These are phyloP conservation scores for Siniperca undulata DNA, from an alignment of 2,797 vertebrate species.

Conservation along the genomic window DNA sequence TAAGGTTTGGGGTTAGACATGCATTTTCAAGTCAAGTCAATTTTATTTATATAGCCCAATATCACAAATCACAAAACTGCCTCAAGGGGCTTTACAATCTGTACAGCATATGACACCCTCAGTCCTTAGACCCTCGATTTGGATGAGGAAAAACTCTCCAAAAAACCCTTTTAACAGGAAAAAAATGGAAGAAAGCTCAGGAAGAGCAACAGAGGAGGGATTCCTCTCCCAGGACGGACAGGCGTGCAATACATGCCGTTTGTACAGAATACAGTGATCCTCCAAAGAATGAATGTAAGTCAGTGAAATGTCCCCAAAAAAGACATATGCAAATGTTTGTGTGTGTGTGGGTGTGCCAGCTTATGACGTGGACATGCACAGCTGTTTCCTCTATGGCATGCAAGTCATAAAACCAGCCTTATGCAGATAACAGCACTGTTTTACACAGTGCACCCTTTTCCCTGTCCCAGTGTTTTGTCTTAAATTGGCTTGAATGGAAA, in stretches of 20 bases:
- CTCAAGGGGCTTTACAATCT: no score
- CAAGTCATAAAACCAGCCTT: slow-evolving; percentile 6
- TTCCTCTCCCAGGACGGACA: no score
- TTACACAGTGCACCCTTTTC: slow-evolving; percentile 19
- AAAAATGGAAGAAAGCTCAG: no score
- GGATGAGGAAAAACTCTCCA: no score
- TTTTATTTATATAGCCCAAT: no score
- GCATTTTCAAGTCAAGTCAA: neutral
- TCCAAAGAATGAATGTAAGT: neutral
- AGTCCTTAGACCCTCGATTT: no score
- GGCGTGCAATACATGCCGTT: no score
- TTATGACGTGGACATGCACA: neutral
- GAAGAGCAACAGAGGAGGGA: no score
- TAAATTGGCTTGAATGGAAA: slow-evolving; percentile 70
- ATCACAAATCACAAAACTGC: no score
- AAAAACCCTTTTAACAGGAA: no score
- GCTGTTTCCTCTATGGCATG: slow-evolving; percentile 26
- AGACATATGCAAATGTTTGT: neutral
- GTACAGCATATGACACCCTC: no score
- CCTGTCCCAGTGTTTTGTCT: slow-evolving; percentile 45
- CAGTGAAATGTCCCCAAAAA: slow-evolving; percentile 4
- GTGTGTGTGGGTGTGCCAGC: neutral
- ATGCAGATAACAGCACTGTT: slow-evolving; percentile 42
- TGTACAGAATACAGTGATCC: neutral
- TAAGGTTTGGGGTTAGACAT: neutral